phyloP scores from a whole-genome alignment of 2,888 invertebrate species.

The Boloria euphrosyne region DNA sequence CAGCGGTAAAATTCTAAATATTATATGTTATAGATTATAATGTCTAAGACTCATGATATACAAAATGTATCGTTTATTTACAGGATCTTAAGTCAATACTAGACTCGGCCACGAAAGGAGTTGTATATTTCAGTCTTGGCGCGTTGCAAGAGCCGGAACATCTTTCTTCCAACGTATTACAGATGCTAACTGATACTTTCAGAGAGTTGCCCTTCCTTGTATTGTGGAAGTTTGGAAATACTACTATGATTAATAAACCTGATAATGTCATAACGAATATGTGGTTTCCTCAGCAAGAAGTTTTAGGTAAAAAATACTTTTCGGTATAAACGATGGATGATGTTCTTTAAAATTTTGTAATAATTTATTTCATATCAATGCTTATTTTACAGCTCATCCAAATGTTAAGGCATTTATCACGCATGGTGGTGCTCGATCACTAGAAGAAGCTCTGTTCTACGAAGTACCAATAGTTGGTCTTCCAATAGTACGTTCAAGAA shows the following conservation, averaged over 20 bases:
- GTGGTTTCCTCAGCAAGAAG: slow-evolving; percentile 82
- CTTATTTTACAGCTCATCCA: slow-evolving; percentile 61
- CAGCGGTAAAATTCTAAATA: slow-evolving; percentile 52
- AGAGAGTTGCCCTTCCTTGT: slow-evolving; percentile 73
- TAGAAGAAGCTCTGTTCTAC: slow-evolving; percentile 74
- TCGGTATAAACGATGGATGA: no score
- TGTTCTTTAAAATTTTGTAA: neutral
- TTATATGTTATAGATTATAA: neutral
- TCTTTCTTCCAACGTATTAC: slow-evolving; percentile 60
- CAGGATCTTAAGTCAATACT: slow-evolving; percentile 62
- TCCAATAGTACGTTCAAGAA: slow-evolving; percentile 63
- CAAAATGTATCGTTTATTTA: slow-evolving; percentile 41
- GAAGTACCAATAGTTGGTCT: slow-evolving; percentile 70
- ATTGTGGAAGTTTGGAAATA: slow-evolving; percentile 79
- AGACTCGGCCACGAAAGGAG: slow-evolving; percentile 71
- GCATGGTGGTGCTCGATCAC: slow-evolving; percentile 70
- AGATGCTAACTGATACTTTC: slow-evolving; percentile 71
- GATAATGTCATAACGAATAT: slow-evolving; percentile 67
- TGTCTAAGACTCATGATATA: neutral
- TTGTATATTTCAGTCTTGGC: slow-evolving; percentile 78
- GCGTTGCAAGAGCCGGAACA: slow-evolving; percentile 72
- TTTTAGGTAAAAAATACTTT: slow-evolving; percentile 64
- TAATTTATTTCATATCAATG: neutral
- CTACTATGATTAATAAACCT: slow-evolving; percentile 63
- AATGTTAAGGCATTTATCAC: slow-evolving; percentile 73